Base-by-base conservation (phyloP, 1,140 invertebrate genomes). In the Adelges cooleyi region DNA sequence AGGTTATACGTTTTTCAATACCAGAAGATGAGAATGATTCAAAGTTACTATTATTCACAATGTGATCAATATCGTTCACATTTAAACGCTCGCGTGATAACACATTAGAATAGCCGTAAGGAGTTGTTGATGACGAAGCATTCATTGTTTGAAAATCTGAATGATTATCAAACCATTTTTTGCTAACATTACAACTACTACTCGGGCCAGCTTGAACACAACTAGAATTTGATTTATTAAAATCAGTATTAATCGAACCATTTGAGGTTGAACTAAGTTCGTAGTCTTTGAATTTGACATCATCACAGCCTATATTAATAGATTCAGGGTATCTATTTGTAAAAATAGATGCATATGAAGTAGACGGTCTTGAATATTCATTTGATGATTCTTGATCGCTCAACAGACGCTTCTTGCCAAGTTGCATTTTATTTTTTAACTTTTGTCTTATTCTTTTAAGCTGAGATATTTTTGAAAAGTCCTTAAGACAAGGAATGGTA, bases 401-500 rank as follows among this genome's bases (percentile, higher is more conserved):
- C 11, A 11, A 6, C 11, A 33, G 11, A 5, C 29, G 5, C 11
- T 33, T 33, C 5, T 33, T 33, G 5, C 29, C 29, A 33, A 33
- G 29, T 11, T 33, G 29, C 5, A 33, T 33, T 33, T 33, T 33
- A 33, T 33, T 59, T 59, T 59, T 59, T 17, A 59, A 25, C 44
- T 59, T 59, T 42, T 59, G 54, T 59, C 54, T 20, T 38, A 42
- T 59, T 59, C 54, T 46, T 11, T 59, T 59, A 3, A 59, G 38
- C 15, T 44, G 15, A 17, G 17, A 13, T 23, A 59, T 25, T 25
- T 27, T 38, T 59, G 54, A 59, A 10, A 38, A n/a, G 4, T 18
- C 44, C 42, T 27, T 42, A 15, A 59, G 23, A 42, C 54, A 17
- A 25, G 54, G 54, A 23, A 59, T 40, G 13, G 40, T 42, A 59